Evolutionary conservation across 2,113 vertebrate species (phyloP), one percentile per base, ranked within the genome.

Genomic region (Aptenodytes forsteri): DNA sequence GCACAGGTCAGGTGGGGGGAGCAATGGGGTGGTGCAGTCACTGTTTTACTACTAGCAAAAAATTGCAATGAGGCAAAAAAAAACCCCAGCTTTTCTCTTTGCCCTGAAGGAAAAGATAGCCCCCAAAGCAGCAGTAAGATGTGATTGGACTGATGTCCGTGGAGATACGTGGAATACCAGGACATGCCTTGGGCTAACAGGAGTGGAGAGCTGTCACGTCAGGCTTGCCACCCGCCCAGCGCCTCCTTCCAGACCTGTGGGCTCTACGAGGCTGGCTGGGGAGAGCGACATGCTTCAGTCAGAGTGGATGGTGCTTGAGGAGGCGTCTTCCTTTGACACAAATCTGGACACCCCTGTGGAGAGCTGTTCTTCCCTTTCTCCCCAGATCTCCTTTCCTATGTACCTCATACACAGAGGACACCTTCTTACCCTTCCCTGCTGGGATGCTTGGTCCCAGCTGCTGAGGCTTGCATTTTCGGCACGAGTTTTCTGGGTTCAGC

Each of bases 121-220:
- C 40, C 38, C 32, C 30, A 82, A 62, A 90, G 50, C 78, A 54
- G 40, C 64, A 78, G 56, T 18, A 67, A 1, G 0, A 27, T 58
- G 34, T 54, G 40, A 36, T 49, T 65, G 54, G 26, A 49, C 23
- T 62, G 30, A 75, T 81, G 34, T 46, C 65, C 3, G 0, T 42
- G 69, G 38, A 87, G 61, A 75, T 36, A 49, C 5, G 7, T 82
- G 36, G 50, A 85, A 36, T 44, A 70, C 29, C 50, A 78, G 44
- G 69, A 84, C 82, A 56, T 62, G 40, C 23, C 47, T 40, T n/a
- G 26, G 23, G 26, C 66, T 78, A 62, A 32, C 34, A 49, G 30
- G 27, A 88, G 52, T 3, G 1, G 20, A 61, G 40, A 27, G 38
- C 19, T 84, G 49, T 61, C 36, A 32, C 0, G 0, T 52, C 29